These are phyloP conservation scores for Megaceryle maxima DNA, from an alignment of 2,113 vertebrate species.

Conservation along the genomic window DNA sequence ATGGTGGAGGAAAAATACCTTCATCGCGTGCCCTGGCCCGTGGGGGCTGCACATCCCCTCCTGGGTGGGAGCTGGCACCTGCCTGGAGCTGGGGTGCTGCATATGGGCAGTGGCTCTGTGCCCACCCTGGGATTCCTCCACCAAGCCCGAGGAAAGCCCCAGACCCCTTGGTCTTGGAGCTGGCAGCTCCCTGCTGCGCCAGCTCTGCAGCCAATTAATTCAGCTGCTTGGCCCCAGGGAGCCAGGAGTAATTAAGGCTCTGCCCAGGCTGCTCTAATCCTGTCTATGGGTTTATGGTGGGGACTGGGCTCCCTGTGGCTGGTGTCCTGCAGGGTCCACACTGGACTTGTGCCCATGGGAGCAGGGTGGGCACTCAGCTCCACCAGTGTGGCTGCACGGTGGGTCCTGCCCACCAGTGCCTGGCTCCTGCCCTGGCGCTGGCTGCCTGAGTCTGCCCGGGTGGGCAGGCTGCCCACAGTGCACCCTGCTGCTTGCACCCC, in stretches of 20 bases:
- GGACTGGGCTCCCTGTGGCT: rapidly evolving
- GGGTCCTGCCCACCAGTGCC: neutral
- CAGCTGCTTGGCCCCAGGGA: neutral
- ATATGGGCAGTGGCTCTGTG: neutral
- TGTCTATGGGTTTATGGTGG: neutral
- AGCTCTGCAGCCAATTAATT: neutral
- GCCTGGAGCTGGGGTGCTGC: neutral
- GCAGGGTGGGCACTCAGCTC: neutral
- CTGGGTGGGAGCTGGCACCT: rapidly evolving
- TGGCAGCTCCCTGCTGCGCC: neutral
- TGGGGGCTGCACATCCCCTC: neutral
- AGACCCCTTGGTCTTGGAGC: rapidly evolving
- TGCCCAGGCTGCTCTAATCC: neutral
- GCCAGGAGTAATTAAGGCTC: neutral
- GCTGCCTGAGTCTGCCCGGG: neutral
- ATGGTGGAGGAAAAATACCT: neutral
- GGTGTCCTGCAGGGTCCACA: neutral
- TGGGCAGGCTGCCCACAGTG: neutral
- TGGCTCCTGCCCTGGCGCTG: neutral
- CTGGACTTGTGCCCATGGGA: rapidly evolving
- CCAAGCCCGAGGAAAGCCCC: neutral
- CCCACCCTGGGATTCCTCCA: neutral
- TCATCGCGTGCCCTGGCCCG: rapidly evolving
- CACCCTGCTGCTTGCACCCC: neutral
- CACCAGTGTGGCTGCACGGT: neutral